Conservation (phyloP, 92 coral and sea anemone genomes). For the Phenganax stokvisi region DNA sequence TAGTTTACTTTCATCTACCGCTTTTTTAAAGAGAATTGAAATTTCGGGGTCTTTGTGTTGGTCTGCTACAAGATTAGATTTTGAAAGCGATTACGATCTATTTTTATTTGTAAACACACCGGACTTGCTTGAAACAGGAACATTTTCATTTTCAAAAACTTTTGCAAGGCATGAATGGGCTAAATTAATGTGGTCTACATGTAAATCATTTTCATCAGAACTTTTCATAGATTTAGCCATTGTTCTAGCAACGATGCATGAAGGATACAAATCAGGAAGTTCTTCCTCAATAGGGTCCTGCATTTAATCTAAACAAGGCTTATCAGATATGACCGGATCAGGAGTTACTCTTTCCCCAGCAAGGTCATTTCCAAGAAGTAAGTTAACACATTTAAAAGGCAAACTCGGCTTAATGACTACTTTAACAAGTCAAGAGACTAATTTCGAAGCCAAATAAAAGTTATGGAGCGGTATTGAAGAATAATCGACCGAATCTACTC, state of each 20-base stretch:
- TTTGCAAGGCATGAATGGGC: slow-evolving; percentile 26
- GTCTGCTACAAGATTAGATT: slow-evolving; percentile 41
- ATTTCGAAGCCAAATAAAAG: slow-evolving; percentile 19
- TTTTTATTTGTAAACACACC: not conserved
- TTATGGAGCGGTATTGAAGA: slow-evolving; percentile 17
- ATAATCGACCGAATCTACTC: slow-evolving; percentile 12
- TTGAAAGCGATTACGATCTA: slow-evolving; percentile 14
- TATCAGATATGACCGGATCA: too few relatives aligned
- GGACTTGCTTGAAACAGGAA: slow-evolving; percentile 2
- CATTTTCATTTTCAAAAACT: slow-evolving; percentile 9
- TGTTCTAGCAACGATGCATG: slow-evolving; percentile 54
- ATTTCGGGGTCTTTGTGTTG: slow-evolving; percentile 49
- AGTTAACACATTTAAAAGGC: too few relatives aligned
- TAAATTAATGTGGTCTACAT: slow-evolving; percentile 10
- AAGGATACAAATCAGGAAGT: slow-evolving; percentile 43
- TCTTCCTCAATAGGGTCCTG: slow-evolving; percentile 29
- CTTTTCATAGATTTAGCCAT: slow-evolving; percentile 18
- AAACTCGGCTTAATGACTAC: slow-evolving; percentile 6
- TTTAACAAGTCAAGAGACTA: slow-evolving; percentile 37
- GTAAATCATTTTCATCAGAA: slow-evolving; percentile 12
- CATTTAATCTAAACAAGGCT: too few relatives aligned
- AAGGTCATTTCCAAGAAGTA: too few relatives aligned
- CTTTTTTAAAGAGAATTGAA: not conserved
- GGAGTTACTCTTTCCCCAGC: too few relatives aligned
- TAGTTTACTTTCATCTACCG: too few relatives aligned